phyloP scores from a whole-genome alignment of 2,797 vertebrate genomes.

The Jordanella pulchra region DNA sequence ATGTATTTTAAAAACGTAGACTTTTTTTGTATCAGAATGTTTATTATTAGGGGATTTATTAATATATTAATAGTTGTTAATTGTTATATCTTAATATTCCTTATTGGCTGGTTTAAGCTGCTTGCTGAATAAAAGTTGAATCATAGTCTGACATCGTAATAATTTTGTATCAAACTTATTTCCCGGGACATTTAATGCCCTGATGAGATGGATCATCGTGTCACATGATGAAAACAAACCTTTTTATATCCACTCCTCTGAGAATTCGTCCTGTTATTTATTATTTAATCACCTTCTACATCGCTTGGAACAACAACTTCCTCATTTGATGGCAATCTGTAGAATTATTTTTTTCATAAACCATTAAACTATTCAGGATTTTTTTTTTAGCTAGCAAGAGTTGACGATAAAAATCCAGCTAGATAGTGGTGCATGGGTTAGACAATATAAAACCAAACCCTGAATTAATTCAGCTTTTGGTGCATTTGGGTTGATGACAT shows the following conservation, averaged over 20 bases:
- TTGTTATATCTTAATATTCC: too few relatives aligned
- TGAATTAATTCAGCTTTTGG: background rate
- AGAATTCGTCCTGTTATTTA: slow-evolving; percentile 1
- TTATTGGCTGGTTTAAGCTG: background rate
- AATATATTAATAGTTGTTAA: background rate
- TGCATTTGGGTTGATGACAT: background rate
- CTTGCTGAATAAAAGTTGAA: background rate
- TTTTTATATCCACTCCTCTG: slow-evolving; percentile 1
- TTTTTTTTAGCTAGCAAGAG: background rate
- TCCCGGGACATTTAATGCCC: slow-evolving; percentile 15
- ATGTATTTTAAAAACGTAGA: background rate
- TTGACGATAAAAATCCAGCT: background rate
- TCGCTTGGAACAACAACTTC: background rate
- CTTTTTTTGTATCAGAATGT: background rate
- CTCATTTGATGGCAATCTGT: background rate
- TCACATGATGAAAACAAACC: slow-evolving; percentile 44
- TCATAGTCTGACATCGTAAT: slow-evolving; percentile 9
- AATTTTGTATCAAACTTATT: slow-evolving; percentile 9
- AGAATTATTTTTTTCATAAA: background rate
- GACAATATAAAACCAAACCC: background rate
- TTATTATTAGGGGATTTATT: background rate
- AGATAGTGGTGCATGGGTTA: background rate
- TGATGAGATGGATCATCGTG: slow-evolving; percentile 22
- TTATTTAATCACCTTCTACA: slow-evolving; percentile 2
- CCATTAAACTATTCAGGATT: background rate